Percentiles rank a stretch among this genome's conserved stretches.
phyloP scores from a whole-genome alignment of 2,113 vertebrate species.

The Pycnonotus jocosus region DNA sequence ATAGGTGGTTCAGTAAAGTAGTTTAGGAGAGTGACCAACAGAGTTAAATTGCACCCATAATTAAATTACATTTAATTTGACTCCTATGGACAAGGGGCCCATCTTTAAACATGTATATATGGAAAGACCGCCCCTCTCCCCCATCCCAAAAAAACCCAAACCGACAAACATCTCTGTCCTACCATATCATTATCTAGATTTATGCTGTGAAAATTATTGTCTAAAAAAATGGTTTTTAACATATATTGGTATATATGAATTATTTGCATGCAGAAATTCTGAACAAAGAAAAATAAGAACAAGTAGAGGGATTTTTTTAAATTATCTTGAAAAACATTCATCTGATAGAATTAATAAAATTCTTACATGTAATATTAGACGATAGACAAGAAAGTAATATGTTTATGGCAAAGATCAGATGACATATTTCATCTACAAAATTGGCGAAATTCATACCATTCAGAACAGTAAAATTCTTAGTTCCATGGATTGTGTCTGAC shows the following conservation, averaged over 20 bases:
- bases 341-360: neutral
- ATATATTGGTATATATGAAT: neutral
- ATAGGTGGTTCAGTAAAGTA: neutral
- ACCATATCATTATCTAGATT: neutral
- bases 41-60: neutral
- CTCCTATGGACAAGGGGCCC: neutral
- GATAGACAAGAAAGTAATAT: neutral
- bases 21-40: neutral
- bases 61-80: neutral
- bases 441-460: neutral
- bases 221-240: neutral
- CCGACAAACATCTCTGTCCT: neutral
- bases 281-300: neutral
- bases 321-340: neutral
- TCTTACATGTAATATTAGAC: neutral
- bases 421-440: constrained; percentile 8
- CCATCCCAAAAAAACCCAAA: rapidly evolving
- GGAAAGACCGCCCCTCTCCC: neutral
- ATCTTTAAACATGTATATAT: neutral
- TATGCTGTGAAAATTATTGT: neutral
- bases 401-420: constrained; percentile 22
- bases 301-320: neutral
- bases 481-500: constrained; percentile 57
- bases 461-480: constrained; percentile 53
- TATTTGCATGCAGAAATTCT: neutral